These are phyloP conservation scores for Ceratoteleas bidentatus DNA, from an alignment of 1,140 invertebrate genomes.

Conservation along the genomic window DNA sequence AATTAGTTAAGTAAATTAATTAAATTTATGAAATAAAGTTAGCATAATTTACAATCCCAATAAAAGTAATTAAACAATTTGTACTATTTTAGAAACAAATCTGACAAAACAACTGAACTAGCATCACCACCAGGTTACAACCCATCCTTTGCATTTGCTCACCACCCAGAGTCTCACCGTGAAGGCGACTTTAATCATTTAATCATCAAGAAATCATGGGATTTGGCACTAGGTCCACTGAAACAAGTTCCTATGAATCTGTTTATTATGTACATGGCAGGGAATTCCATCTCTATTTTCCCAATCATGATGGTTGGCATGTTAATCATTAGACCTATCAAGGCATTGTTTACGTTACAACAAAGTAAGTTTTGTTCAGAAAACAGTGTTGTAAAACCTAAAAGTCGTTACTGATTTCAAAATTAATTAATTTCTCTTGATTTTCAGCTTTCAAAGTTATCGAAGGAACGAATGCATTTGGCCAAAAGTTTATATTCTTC, in stretches of 20 bases:
- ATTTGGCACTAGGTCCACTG: constrained; percentile 95
- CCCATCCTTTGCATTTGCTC: too few relatives aligned
- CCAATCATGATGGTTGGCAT: constrained; percentile 99
- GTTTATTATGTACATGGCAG: constrained; percentile 99
- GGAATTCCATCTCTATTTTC: constrained; percentile 99
- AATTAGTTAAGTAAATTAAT: too few relatives aligned
- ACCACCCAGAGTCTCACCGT: too few relatives aligned
- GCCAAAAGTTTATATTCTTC: constrained; percentile 97
- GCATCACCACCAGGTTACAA: constrained; percentile 92
- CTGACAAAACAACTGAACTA: constrained; percentile 81
- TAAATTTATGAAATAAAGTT: too few relatives aligned
- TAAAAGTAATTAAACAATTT: neutral
- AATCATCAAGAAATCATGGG: constrained; percentile 98
- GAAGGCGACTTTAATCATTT: too few relatives aligned
- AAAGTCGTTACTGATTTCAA: too few relatives aligned
- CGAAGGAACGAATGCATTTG: constrained; percentile 93
- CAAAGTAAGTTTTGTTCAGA: constrained; percentile 83
- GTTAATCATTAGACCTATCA: constrained; percentile 97
- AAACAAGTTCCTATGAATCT: constrained; percentile 99
- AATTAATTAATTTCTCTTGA: neutral
- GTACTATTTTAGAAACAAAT: constrained; percentile 73
- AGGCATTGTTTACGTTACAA: constrained; percentile 95
- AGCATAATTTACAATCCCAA: too few relatives aligned
- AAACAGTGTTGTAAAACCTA: too few relatives aligned
- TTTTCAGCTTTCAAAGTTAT: constrained; percentile 94